Evolutionary conservation across 2,113 vertebrate species (phyloP).

Genomic region (Carettochelys insculpta): DNA sequence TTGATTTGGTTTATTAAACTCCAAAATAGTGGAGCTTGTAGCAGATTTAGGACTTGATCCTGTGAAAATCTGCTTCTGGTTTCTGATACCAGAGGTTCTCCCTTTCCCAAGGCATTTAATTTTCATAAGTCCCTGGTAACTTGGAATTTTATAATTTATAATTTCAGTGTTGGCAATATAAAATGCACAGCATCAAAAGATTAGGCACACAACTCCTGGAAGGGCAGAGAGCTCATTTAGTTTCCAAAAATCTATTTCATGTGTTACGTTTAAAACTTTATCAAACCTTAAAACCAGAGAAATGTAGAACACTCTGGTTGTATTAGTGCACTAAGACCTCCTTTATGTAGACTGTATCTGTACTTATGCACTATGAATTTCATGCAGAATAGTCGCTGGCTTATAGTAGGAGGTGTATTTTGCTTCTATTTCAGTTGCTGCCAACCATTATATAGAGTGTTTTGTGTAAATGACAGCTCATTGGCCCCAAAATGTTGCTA

Average conservation of each 20-base stretch:
- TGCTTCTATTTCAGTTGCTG: background rate
- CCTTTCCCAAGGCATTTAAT: background rate
- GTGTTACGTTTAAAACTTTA: too few relatives aligned
- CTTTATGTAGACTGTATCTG: background rate
- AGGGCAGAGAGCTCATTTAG: background rate
- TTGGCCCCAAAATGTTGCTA: background rate
- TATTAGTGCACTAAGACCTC: background rate
- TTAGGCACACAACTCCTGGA: background rate
- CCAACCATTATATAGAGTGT: background rate
- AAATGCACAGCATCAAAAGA: background rate
- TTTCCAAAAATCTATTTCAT: too few relatives aligned
- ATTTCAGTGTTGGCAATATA: background rate
- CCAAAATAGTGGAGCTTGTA: background rate
- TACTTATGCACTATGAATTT: background rate
- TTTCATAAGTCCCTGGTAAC: background rate
- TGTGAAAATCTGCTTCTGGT: background rate
- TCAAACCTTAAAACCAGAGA: too few relatives aligned
- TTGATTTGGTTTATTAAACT: background rate
- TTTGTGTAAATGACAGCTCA: background rate
- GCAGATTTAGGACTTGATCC: background rate
- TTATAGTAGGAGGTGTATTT: background rate
- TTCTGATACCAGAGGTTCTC: background rate
- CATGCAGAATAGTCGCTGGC: background rate
- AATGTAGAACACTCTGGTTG: background rate
- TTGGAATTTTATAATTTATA: background rate